Conservation (phyloP, 2,888 invertebrate species). For the Smittia aterrima region DNA sequence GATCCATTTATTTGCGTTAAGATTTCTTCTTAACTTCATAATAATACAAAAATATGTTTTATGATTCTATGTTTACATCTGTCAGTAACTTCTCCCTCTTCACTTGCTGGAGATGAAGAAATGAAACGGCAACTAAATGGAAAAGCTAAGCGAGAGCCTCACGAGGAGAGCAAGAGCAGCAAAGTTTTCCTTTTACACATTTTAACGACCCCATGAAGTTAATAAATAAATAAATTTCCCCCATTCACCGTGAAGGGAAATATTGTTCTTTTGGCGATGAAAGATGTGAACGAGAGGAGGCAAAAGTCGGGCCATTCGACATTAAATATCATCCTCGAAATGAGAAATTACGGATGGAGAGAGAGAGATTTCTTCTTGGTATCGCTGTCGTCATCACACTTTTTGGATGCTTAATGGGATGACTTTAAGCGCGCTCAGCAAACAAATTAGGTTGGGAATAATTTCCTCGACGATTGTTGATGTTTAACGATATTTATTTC, state of each 20-base stretch:
- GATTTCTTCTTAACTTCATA: background rate
- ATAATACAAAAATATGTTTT: background rate
- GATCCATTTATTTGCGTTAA: background rate
- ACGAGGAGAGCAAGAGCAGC: too few species aligned
- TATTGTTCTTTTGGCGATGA: background rate
- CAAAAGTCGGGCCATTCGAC: background rate
- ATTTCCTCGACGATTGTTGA: background rate
- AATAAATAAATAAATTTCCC: background rate
- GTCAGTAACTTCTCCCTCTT: background rate
- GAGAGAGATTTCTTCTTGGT: background rate
- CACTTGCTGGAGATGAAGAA: too few species aligned
- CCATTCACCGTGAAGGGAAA: too few species aligned
- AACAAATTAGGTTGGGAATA: background rate
- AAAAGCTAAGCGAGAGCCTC: too few species aligned
- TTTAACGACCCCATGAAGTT: background rate
- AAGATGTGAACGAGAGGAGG: background rate
- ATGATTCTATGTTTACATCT: background rate
- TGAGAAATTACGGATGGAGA: background rate
- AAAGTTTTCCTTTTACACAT: background rate
- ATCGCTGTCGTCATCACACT: background rate
- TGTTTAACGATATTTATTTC: background rate
- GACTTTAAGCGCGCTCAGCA: background rate
- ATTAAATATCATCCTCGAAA: background rate
- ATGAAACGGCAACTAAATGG: too few species aligned
- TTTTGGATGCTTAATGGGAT: background rate